Conservation (phyloP, 2,888 invertebrate species). For the Amblyjoppa proteus region DNA sequence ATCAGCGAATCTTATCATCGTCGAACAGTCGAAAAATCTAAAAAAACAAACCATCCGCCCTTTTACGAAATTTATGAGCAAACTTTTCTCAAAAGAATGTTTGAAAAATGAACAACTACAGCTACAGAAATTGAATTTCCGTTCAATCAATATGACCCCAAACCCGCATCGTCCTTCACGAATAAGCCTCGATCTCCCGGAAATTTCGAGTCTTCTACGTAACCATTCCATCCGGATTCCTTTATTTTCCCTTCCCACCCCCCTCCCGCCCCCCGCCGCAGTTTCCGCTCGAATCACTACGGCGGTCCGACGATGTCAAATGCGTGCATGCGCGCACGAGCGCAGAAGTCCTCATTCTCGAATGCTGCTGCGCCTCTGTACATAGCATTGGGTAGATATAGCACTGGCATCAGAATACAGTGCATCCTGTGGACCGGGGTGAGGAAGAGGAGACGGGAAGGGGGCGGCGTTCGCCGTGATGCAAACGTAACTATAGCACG, state of each 20-base stretch:
- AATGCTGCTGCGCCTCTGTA: constrained; percentile 51
- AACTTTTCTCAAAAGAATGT: neutral
- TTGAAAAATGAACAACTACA: neutral
- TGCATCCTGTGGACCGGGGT: constrained; percentile 1
- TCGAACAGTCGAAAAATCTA: neutral
- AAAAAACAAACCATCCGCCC: neutral
- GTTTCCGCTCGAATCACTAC: constrained; percentile 62
- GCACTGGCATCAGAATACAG: constrained; percentile 12
- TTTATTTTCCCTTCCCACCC: constrained; percentile 14
- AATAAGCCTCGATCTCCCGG: neutral
- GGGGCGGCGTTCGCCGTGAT: neutral
- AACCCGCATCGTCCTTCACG: neutral
- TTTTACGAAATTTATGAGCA: no score
- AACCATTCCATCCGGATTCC: constrained; percentile 30
- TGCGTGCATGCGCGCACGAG: constrained; percentile 24
- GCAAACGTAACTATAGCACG: constrained; percentile 28
- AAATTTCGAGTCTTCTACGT: neutral
- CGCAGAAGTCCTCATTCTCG: constrained; percentile 60
- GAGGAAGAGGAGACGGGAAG: neutral
- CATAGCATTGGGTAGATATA: constrained; percentile 5
- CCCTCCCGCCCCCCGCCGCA: constrained; percentile 6
- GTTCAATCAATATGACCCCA: neutral
- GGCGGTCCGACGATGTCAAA: constrained; percentile 56
- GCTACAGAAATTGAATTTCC: neutral
- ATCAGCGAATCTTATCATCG: constrained; percentile 16